Conservation (phyloP, 2,888 invertebrate genomes). For the Galerucella pusilla region DNA sequence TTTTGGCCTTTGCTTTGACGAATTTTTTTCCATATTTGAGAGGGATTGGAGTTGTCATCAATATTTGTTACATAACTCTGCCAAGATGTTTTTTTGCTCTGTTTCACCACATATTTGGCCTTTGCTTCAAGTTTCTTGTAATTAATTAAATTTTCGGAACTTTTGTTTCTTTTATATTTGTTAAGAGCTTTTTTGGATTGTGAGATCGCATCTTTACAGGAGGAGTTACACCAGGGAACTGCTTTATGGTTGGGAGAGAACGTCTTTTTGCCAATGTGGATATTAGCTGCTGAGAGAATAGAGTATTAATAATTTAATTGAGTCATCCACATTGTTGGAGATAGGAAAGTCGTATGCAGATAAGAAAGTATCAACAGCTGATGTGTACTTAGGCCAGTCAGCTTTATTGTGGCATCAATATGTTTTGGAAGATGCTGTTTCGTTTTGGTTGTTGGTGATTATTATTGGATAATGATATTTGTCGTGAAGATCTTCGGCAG, state of each 20-base stretch:
- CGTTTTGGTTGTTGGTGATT: not conserved
- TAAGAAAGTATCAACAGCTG: not conserved
- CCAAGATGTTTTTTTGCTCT: slow-evolving; percentile 2
- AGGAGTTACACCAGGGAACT: not conserved
- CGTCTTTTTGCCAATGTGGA: not conserved
- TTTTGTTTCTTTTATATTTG: too few species aligned
- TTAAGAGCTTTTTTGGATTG: not conserved
- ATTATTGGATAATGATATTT: not conserved
- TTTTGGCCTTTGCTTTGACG: too few species aligned
- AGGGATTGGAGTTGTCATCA: too few species aligned
- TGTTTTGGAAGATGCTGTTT: not conserved
- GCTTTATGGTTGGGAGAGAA: not conserved
- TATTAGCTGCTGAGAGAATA: not conserved
- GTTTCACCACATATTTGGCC: not conserved
- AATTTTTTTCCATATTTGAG: too few species aligned
- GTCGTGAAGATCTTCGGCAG: not conserved
- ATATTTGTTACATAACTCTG: too few species aligned
- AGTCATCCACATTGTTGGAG: not conserved
- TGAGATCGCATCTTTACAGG: not conserved
- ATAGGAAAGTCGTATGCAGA: not conserved
- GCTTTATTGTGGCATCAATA: not conserved
- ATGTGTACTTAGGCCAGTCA: not conserved
- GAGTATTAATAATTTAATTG: too few species aligned
- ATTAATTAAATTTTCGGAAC: not conserved
- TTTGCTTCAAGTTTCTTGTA: not conserved